These are phyloP conservation scores for Pterostichus niger DNA, from an alignment of 2,888 invertebrate species.

Conservation along the genomic window DNA sequence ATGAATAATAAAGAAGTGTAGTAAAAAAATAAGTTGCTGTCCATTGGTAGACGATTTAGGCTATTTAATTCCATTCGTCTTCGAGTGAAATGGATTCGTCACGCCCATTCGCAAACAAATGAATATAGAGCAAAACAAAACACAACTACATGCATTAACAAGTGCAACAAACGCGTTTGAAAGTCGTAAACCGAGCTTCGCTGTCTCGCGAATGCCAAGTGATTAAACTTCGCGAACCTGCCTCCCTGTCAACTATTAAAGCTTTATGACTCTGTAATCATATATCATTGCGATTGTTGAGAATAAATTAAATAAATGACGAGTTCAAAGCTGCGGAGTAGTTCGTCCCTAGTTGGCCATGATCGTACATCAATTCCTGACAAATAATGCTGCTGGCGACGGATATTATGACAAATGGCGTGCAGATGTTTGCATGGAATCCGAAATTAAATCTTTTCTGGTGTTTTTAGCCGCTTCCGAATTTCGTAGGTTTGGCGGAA, in stretches of 20 bases:
- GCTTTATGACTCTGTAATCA: slow-evolving; percentile 47
- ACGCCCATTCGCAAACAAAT: slow-evolving; percentile 53
- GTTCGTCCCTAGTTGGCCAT: no score
- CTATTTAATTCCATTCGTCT: slow-evolving; percentile 51
- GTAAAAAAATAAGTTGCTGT: slow-evolving; percentile 2
- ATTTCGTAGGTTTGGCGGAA: slow-evolving; percentile 52
- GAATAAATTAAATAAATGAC: slow-evolving; percentile 47
- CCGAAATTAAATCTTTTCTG: slow-evolving; percentile 53
- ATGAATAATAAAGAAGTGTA: not conserved
- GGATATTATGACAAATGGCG: slow-evolving; percentile 61
- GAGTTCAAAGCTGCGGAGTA: no score
- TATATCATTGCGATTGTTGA: slow-evolving; percentile 39
- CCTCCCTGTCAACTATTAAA: slow-evolving; percentile 53
- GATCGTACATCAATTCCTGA: slow-evolving; percentile 45
- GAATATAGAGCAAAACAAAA: slow-evolving; percentile 53
- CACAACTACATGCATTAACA: slow-evolving; percentile 46
- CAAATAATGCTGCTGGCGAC: slow-evolving; percentile 39
- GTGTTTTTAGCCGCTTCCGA: slow-evolving; percentile 51
- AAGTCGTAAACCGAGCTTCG: slow-evolving; percentile 43
- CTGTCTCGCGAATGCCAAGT: slow-evolving; percentile 29
- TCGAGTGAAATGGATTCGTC: slow-evolving; percentile 49
- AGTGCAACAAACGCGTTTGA: slow-evolving; percentile 53
- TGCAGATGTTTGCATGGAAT: slow-evolving; percentile 57
- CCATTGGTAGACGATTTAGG: slow-evolving; percentile 33
- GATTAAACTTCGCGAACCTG: slow-evolving; percentile 46